Base-by-base conservation (phyloP, 2,113 vertebrate species). In the Eonycteris spelaea region DNA sequence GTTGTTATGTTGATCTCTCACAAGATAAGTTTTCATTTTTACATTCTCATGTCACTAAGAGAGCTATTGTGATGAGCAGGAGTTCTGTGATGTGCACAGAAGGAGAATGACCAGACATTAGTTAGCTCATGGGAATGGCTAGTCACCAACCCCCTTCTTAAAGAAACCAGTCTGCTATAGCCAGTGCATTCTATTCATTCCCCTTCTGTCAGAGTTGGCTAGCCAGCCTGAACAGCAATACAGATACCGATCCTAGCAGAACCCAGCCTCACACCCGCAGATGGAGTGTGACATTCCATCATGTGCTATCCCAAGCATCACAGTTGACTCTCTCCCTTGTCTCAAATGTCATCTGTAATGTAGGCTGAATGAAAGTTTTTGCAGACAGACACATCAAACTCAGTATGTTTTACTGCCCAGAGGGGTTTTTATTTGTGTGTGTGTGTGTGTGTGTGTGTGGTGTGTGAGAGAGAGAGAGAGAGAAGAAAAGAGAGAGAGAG, bases 371-470 rank as follows among this genome's bases (percentile, higher is more conserved):
- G 82, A 95, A 98, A 97, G 93, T 15, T 95, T n/a, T 97, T 97
- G 73, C 98, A 98, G 45, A 98, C 98, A 98, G 98, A 93, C 96
- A 97, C 97, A 98, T 98, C 98, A 98, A 98, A 98, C 80, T 85
- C 97, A 98, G 98, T 98, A 96, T 96, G 98, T 98, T 98, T 98
- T 97, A 98, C 96, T 95, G 93, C 30, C 94, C 45, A 71, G 89
- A 93, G 97, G 86, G 93, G 96, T 74, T 96, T 55, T 55, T 55
- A 11, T 22, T 57, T 22, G 43, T n/a, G n/a, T n/a, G n/a, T n/a
- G n/a, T n/a, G n/a, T n/a, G n/a, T n/a, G n/a, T n/a, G n/a, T n/a
- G n/a, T n/a, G n/a, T n/a, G n/a, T n/a, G n/a, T n/a, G n/a, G n/a
- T n/a, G n/a, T n/a, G 43, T 6, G n/a, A n/a, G n/a, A 45, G 45